phyloP scores from a whole-genome alignment of 2,113 vertebrate genomes.

The Campylomormyrus numenius region DNA sequence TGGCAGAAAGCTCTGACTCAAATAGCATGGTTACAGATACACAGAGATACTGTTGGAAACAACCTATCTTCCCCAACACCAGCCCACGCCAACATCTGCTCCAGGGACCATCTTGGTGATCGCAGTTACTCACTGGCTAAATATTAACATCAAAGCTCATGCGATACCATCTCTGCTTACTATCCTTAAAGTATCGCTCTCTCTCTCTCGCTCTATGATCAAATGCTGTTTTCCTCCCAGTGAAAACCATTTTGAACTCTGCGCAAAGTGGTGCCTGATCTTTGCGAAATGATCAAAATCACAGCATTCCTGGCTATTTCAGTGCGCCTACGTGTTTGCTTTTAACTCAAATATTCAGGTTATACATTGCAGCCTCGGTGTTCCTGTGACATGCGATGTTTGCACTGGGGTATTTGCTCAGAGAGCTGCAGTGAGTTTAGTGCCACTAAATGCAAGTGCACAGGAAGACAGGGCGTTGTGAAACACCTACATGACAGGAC shows the following conservation, averaged over 20 bases:
- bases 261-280: background rate
- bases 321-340: background rate
- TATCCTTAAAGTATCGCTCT: background rate
- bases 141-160: constrained; percentile 14
- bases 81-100: background rate
- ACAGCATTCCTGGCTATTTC: background rate
- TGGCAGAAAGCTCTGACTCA: background rate
- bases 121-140: background rate
- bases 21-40: background rate
- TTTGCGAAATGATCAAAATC: background rate
- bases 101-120: background rate
- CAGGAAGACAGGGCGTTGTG: background rate
- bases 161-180: background rate
- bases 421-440: background rate
- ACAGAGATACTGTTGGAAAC: background rate
- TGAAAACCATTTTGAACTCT: background rate
- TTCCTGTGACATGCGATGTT: background rate
- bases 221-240: background rate
- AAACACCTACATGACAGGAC: background rate
- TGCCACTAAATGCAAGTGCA: background rate
- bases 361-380: background rate
- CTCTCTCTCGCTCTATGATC: background rate
- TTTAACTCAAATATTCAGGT: background rate
- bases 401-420: background rate
- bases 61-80: background rate